Base-by-base conservation (phyloP, 1,140 invertebrate species). In the Drosophila sp. region DNA sequence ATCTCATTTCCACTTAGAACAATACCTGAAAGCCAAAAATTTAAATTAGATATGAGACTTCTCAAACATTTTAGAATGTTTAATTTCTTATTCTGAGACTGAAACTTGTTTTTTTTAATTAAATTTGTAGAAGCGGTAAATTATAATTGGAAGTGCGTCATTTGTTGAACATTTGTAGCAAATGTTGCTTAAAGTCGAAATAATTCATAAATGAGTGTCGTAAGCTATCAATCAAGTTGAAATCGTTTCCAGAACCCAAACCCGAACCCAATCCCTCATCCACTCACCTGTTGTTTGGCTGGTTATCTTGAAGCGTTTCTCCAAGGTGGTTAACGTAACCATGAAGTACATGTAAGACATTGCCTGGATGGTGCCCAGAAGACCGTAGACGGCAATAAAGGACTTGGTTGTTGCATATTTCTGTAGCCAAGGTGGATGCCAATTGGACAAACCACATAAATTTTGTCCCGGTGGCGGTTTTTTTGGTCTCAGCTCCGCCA, bases 1-100 rank as follows among this genome's bases (percentile, higher is more conserved):
- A 95, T 94, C 92, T 96, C 95, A 92, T 96, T 95, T 18, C 95
- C 95, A 46, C 94, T 95, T 7, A 95, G 91, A 45, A 96, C 94
- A 18, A 95, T 92, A 36, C 95, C 95, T 96, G 77, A 18, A 5
- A 25, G 0, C 29, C n/a, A n/a, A n/a, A n/a, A n/a, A n/a, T n/a
- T n/a, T n/a, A n/a, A n/a, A n/a, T n/a, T n/a, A n/a, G n/a, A n/a
- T n/a, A n/a, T n/a, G n/a, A n/a, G n/a, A n/a, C n/a, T n/a, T n/a
- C n/a, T n/a, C n/a, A n/a, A n/a, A n/a, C n/a, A n/a, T n/a, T n/a
- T n/a, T n/a, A n/a, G n/a, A n/a, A n/a, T n/a, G n/a, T n/a, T n/a
- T n/a, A n/a, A n/a, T n/a, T n/a, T n/a, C n/a, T n/a, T n/a, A n/a
- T n/a, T n/a, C n/a, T n/a, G n/a, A n/a, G n/a, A n/a, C n/a, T n/a